phyloP scores from a whole-genome alignment of 2,797 vertebrate genomes.

The Loris lydekkerianus region DNA sequence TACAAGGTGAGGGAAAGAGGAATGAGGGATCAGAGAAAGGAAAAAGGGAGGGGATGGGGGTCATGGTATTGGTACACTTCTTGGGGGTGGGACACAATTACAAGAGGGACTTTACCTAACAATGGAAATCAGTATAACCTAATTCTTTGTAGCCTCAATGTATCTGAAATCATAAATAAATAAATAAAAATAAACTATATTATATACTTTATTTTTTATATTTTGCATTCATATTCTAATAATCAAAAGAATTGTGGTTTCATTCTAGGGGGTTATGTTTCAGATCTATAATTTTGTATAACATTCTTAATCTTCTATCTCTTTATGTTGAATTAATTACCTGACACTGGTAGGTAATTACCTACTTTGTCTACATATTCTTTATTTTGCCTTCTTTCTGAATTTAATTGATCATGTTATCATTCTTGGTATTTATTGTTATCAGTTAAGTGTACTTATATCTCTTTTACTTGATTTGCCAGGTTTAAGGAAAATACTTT shows the following conservation, averaged over 20 bases:
- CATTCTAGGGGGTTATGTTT: not conserved
- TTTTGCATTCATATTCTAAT: not conserved
- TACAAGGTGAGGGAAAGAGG: no score
- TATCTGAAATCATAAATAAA: no score
- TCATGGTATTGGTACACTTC: no score
- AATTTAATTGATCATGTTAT: not conserved
- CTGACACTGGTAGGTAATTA: not conserved
- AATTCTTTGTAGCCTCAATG: no score
- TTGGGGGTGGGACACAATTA: no score
- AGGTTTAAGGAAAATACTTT: not conserved
- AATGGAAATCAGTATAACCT: no score
- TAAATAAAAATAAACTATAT: not conserved
- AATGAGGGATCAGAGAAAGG: no score
- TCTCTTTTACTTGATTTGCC: not conserved
- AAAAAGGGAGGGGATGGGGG: no score
- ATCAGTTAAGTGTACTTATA: not conserved
- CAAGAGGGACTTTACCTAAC: no score
- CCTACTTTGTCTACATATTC: not conserved
- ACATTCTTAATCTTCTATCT: not conserved
- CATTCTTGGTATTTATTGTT: not conserved
- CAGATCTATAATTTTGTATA: not conserved
- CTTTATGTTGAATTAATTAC: constrained; percentile 12
- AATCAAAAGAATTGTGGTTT: not conserved
- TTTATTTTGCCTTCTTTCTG: not conserved
- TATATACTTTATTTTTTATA: not conserved